Percentiles rank a stretch among this genome's conserved stretches.
phyloP scores from a whole-genome alignment of 35 echinoderm and acorn worm species.

The Ophiothrix spiculata region DNA sequence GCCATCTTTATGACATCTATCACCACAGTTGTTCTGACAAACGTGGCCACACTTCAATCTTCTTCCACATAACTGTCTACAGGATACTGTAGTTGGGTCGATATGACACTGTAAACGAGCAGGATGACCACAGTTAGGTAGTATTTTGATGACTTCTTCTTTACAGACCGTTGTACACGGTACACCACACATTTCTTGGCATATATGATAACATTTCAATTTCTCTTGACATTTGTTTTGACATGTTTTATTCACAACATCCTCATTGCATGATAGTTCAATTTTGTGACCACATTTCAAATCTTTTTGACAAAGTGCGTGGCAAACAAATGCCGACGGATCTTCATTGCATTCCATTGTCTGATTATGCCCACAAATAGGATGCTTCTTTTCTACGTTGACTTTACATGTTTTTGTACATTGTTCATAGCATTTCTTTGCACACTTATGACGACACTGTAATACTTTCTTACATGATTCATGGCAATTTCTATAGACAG shows the following conservation, averaged over 20 bases:
- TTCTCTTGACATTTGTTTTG: neutral
- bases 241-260: too few relatives aligned
- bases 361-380: slow-evolving; percentile 34
- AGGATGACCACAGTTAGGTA: slow-evolving; percentile 6
- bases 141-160: neutral
- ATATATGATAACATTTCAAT: slow-evolving; percentile 28
- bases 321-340: too few relatives aligned
- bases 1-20: neutral
- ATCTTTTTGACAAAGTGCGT: too few relatives aligned
- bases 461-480: too few relatives aligned
- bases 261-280: too few relatives aligned
- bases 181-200: slow-evolving; percentile 32
- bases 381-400: neutral
- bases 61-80: neutral
- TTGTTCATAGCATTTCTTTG: too few relatives aligned
- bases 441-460: too few relatives aligned
- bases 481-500: too few relatives aligned
- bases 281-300: too few relatives aligned
- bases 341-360: neutral
- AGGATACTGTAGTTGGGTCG: neutral
- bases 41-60: slow-evolving; percentile 15
- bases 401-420: too few relatives aligned
- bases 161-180: slow-evolving; percentile 18
- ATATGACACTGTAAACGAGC: neutral
- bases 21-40: slow-evolving; percentile 23